Percentiles rank a stretch among this genome's conserved stretches.
Evolutionary conservation across 1,140 invertebrate species (phyloP).

Genomic region (Gryllus bimaculatus): DNA sequence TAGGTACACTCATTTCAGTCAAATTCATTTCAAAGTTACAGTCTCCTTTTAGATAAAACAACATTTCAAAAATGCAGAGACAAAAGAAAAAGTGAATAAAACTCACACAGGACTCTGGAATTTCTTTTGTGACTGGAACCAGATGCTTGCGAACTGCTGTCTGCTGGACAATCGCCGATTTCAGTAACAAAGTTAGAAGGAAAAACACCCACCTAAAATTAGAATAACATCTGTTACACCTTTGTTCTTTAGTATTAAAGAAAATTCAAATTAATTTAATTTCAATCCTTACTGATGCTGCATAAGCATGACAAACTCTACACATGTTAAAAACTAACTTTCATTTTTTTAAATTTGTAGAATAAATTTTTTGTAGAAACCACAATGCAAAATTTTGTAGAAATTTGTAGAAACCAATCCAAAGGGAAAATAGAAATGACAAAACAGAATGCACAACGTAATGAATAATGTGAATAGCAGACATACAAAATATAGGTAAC

Average conservation of each 20-base stretch:
- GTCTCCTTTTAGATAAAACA: too few species aligned
- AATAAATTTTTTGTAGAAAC: neutral
- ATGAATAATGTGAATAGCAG: neutral
- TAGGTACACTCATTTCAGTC: too few species aligned
- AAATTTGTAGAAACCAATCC: neutral
- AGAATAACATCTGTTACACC: slow-evolving; percentile 11
- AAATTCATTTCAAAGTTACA: too few species aligned
- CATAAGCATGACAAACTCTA: too few species aligned
- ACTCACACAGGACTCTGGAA: neutral
- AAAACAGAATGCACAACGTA: neutral
- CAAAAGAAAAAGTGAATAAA: neutral
- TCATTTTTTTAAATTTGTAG: neutral
- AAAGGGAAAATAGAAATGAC: neutral
- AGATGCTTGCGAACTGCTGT: neutral
- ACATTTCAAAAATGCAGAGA: too few species aligned
- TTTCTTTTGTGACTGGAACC: neutral
- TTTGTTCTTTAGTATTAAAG: neutral
- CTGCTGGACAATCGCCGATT: slow-evolving; percentile 32
- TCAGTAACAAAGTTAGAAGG: slow-evolving; percentile 88
- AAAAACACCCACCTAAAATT: slow-evolving; percentile 62
- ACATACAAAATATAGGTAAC: neutral
- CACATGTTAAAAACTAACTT: too few species aligned
- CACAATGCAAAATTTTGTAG: neutral
- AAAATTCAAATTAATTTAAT: neutral
- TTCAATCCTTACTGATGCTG: too few species aligned